These are phyloP conservation scores for Nothocercus julius DNA, from an alignment of 2,113 vertebrate species.

Conservation along the genomic window DNA sequence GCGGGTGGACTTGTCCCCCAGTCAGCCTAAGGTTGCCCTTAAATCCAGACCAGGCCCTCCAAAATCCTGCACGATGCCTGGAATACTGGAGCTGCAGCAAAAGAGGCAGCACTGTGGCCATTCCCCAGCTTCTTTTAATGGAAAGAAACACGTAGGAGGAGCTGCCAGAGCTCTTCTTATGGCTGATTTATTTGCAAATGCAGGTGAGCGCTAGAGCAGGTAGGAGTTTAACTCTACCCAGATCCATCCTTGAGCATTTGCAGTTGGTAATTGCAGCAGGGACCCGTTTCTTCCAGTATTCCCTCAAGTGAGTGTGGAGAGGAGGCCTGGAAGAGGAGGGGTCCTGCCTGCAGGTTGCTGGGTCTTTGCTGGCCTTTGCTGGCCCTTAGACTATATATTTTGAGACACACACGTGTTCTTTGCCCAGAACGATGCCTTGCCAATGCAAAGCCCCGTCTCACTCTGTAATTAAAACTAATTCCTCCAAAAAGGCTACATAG, in stretches of 20 bases:
- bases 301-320: background rate
- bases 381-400: rapidly evolving
- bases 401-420: background rate
- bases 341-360: background rate
- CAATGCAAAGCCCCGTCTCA: background rate
- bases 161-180: slow-evolving; percentile 54
- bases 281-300: background rate
- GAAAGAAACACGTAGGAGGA: slow-evolving; percentile 36
- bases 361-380: background rate
- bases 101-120: background rate
- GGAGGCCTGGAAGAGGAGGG: background rate
- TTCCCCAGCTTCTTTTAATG: slow-evolving; percentile 35
- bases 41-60: background rate
- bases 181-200: slow-evolving; percentile 65
- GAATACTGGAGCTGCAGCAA: background rate
- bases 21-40: background rate
- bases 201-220: slow-evolving; percentile 38
- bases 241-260: background rate
- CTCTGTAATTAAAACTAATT: background rate
- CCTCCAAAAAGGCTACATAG: background rate
- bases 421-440: background rate
- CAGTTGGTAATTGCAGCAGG: background rate
- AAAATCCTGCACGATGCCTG: background rate
- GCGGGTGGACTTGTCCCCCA: background rate
- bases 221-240: slow-evolving; percentile 35